phyloP scores from a whole-genome alignment of 2,797 vertebrate species.

The Crypturellus tataupa region DNA sequence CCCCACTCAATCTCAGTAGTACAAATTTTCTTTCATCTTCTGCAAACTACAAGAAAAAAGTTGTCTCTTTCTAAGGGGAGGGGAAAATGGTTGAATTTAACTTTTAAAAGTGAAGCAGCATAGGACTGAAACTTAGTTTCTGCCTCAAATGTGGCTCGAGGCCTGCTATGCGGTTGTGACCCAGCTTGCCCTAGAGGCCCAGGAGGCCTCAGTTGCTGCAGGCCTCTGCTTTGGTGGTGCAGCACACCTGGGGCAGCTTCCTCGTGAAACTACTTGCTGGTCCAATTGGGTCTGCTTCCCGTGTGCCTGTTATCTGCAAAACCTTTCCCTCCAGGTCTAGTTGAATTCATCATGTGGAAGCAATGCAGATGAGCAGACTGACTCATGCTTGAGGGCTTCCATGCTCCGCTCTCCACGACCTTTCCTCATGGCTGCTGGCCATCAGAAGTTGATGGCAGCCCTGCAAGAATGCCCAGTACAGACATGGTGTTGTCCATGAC shows the following conservation, averaged over 20 bases:
- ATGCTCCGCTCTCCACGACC: background rate
- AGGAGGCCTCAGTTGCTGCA: accelerated
- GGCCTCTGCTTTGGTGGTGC: too few species aligned
- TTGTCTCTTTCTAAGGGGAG: background rate
- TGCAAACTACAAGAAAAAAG: background rate
- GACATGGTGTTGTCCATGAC: background rate
- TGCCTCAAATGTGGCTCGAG: background rate
- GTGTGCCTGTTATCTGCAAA: background rate
- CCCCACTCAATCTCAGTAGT: background rate
- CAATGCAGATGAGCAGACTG: accelerated
- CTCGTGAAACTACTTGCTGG: background rate
- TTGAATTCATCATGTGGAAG: background rate
- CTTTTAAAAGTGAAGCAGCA: background rate
- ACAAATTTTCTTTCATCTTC: background rate
- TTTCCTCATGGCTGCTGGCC: background rate
- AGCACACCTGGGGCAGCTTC: background rate
- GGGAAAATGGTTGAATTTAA: background rate
- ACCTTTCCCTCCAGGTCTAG: background rate
- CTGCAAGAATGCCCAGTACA: background rate
- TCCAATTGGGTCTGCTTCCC: background rate
- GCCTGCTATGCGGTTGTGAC: background rate
- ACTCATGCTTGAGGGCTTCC: background rate
- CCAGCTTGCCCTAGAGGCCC: background rate
- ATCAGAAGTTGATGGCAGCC: background rate
- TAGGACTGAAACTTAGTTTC: background rate